Percentiles rank a stretch among this genome's conserved stretches.
Conservation (phyloP, 2,797 vertebrate genomes). For the Sparus aurata region DNA sequence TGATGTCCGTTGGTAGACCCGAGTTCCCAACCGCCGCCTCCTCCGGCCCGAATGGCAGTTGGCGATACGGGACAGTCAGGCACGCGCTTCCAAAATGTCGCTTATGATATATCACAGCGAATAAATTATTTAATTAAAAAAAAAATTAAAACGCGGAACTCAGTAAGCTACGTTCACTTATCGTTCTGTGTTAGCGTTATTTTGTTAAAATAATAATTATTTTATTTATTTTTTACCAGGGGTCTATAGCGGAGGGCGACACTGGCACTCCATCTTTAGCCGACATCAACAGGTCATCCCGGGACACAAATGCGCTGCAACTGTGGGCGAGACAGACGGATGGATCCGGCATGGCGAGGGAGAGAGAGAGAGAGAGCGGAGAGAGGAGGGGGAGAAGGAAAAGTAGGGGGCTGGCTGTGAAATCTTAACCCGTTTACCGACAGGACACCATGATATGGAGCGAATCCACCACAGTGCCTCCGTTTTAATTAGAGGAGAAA, state of each 20-base stretch:
- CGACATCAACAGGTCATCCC: slow-evolving; percentile 90
- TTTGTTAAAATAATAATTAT: too few relatives aligned
- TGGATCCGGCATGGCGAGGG: slow-evolving; percentile 77
- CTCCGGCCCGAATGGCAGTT: slow-evolving; percentile 53
- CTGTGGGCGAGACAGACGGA: slow-evolving; percentile 81
- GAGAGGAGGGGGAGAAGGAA: not conserved
- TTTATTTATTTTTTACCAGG: slow-evolving; percentile 1
- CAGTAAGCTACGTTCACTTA: slow-evolving; percentile 2
- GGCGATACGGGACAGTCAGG: slow-evolving; percentile 70
- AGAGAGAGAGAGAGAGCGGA: slow-evolving; percentile 11
- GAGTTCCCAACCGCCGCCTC: slow-evolving; percentile 65
- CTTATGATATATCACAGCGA: slow-evolving; percentile 48
- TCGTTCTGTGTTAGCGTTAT: not conserved
- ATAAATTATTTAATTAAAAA: slow-evolving; percentile 61
- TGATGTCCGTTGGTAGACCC: slow-evolving; percentile 61
- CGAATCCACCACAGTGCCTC: not conserved
- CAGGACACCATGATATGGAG: slow-evolving; percentile 32
- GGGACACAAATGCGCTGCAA: slow-evolving; percentile 85
- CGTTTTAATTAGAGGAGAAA: too few relatives aligned
- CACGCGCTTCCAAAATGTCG: slow-evolving; percentile 63
- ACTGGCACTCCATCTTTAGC: slow-evolving; percentile 76
- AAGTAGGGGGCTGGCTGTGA: slow-evolving; percentile 46
- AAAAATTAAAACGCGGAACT: not conserved
- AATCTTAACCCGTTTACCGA: slow-evolving; percentile 73
- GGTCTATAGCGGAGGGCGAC: slow-evolving; percentile 56